Conservation (phyloP, 2,113 vertebrate species). For the Thunnus maccoyii region DNA sequence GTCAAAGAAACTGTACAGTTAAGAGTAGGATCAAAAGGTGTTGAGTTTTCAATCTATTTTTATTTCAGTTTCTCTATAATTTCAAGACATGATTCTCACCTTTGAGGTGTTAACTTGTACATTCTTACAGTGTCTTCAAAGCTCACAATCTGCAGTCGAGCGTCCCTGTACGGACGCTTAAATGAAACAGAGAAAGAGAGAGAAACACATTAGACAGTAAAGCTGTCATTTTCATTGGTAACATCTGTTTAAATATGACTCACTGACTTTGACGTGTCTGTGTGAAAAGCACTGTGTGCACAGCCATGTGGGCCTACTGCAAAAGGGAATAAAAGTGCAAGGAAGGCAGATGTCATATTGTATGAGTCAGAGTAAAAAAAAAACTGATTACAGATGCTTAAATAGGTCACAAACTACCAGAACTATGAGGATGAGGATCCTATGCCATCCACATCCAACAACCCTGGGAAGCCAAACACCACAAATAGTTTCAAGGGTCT, state of each 20-base stretch:
- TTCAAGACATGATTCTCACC: neutral
- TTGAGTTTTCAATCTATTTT: neutral
- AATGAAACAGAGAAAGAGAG: constrained; percentile 22
- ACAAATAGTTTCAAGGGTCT: too few species aligned
- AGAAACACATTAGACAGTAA: constrained; percentile 11
- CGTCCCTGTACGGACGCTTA: neutral
- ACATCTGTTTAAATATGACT: constrained; percentile 55
- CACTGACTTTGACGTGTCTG: constrained; percentile 35
- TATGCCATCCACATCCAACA: neutral
- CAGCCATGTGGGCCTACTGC: constrained; percentile 18
- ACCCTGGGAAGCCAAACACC: too few species aligned
- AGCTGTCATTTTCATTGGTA: constrained; percentile 36
- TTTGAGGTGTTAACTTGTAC: neutral
- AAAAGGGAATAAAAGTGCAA: constrained; percentile 29
- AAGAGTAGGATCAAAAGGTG: neutral
- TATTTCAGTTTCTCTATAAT: neutral
- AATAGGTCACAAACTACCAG: constrained; percentile 12
- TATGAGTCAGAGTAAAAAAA: constrained; percentile 49
- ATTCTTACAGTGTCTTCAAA: neutral
- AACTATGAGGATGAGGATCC: neutral
- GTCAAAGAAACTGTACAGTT: neutral
- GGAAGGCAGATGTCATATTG: constrained; percentile 33
- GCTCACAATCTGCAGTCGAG: constrained; percentile 1
- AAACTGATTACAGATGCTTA: constrained; percentile 11
- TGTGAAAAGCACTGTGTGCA: constrained; percentile 43